Evolutionary conservation across 1,140 invertebrate genomes (phyloP).

Genomic region (Eriosoma lanigerum): DNA sequence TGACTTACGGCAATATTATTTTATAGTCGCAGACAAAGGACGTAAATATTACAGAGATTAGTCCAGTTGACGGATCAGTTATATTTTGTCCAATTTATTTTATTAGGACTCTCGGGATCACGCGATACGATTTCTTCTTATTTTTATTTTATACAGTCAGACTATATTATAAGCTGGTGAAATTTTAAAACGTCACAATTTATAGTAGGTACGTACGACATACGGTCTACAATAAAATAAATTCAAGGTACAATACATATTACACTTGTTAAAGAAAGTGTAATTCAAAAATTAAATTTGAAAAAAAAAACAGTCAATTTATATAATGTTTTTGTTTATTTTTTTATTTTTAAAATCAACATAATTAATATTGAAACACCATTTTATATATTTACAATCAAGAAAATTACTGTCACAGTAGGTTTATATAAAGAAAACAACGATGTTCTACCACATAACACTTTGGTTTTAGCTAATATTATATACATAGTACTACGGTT

Average conservation of each 20-base stretch:
- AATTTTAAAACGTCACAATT: too few species aligned
- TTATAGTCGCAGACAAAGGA: not conserved
- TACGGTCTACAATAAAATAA: too few species aligned
- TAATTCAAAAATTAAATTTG: too few species aligned
- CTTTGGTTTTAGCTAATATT: conserved; percentile 46
- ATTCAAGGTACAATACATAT: too few species aligned
- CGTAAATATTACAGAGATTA: not conserved
- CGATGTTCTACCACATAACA: conserved; percentile 34
- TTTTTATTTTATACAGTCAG: too few species aligned
- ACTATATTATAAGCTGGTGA: too few species aligned
- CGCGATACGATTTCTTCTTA: too few species aligned
- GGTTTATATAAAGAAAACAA: not conserved
- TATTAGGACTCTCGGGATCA: not conserved
- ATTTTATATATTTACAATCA: conserved; percentile 25
- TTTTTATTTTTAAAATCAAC: conserved; percentile 14
- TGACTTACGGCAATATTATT: not conserved
- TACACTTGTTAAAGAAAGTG: too few species aligned
- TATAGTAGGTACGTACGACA: too few species aligned
- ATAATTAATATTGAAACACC: conserved; percentile 34
- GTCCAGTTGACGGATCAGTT: not conserved
- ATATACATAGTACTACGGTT: conserved; percentile 14
- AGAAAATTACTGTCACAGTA: conserved; percentile 2
- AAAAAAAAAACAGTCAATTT: too few species aligned
- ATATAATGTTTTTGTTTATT: not conserved
- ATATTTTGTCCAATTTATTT: not conserved